A percentile compares a stretch with the other conserved stretches of the same genome.
Evolutionary conservation across 2,888 invertebrate genomes (phyloP).

Genomic region (Gastracanthus pulcherrimus): DNA sequence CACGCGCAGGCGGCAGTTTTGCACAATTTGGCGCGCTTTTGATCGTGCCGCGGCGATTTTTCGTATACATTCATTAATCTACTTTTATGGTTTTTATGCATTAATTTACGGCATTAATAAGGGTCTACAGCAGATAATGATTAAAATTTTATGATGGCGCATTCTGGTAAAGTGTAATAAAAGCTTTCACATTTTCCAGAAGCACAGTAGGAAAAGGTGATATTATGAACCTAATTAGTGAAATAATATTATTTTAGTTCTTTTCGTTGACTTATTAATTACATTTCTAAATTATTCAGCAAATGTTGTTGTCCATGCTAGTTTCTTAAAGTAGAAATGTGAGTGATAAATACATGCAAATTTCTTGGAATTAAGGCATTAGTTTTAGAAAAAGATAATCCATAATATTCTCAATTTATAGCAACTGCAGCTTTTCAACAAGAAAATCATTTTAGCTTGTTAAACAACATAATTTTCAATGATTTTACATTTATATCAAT

Average conservation of each 20-base stretch:
- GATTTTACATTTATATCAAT: too few relatives aligned
- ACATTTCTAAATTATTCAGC: background rate
- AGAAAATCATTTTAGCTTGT: too few relatives aligned
- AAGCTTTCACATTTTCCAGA: background rate
- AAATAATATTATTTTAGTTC: background rate
- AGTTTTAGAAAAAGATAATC: too few relatives aligned
- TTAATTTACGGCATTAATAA: slow-evolving; percentile 42
- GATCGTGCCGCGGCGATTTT: slow-evolving; percentile 20
- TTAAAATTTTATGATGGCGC: slow-evolving; percentile 27
- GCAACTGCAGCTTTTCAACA: too few relatives aligned
- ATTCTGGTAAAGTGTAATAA: slow-evolving; percentile 2
- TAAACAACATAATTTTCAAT: too few relatives aligned
- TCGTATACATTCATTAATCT: slow-evolving; percentile 16
- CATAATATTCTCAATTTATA: too few relatives aligned
- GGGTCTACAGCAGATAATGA: background rate
- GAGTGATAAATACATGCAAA: too few relatives aligned
- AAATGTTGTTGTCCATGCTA: background rate
- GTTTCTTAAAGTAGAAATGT: too few relatives aligned
- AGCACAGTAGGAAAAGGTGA: background rate
- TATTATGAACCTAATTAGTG: background rate
- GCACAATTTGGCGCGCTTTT: slow-evolving; percentile 11
- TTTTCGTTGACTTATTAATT: background rate
- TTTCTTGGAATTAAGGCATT: too few relatives aligned
- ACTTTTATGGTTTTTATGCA: slow-evolving; percentile 29
- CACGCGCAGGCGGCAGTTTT: background rate